Evolutionary conservation across 2,113 vertebrate genomes (phyloP).

Genomic region (Rattus norvegicus): GRCr8 NC_086029.1:50769501-50770000

Average conservation of each 20-base stretch:
- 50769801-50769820: not conserved
- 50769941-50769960: not conserved
- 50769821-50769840: not conserved
- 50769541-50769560: not conserved
- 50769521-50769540: fast-evolving
- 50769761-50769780: not conserved
- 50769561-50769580: not conserved
- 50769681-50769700: not conserved
- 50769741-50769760: not conserved
- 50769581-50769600: too few relatives aligned
- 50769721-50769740: not conserved
- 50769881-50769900: not conserved
- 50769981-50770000: not conserved
- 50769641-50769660: not conserved
- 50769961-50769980: not conserved
- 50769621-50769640: not conserved
- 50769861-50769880: not conserved
- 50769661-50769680: not conserved
- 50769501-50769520: not conserved
- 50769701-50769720: not conserved
- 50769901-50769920: not conserved
- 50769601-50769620: not conserved
- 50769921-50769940: not conserved
- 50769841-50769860: not conserved
- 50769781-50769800: not conserved